Evolutionary conservation across 2,797 vertebrate species (phyloP), one percentile per base, ranked within the genome.

Genomic region (Menidia menidia): DNA sequence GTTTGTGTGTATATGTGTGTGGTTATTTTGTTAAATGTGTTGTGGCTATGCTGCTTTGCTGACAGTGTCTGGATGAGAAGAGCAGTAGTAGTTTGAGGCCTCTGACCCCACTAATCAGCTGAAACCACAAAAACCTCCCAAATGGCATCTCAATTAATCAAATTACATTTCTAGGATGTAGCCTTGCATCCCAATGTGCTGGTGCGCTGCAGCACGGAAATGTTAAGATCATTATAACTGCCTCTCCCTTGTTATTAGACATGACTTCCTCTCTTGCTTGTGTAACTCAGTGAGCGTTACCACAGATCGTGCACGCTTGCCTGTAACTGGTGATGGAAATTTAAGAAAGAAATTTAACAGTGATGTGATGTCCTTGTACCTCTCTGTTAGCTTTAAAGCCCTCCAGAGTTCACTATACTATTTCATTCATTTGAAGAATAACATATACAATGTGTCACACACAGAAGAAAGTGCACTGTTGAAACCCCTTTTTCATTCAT

Each of bases 51-150:
- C 72, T 78, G 66, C 57, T 74, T 75, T 72, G 56, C 71, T 61
- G 59, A 77, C 68, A 64, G 58, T 59, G 73, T 78, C 30, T 70
- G 64, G 65, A 71, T 82, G 54, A 70, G 73, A 48, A 70, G 72
- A 81, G 65, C 68, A 68, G 47, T 14, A 60, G 30, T 33, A 53
- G 75, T 70, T 60, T 58, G 76, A 55, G 82, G 77, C 73, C 31
- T 67, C 56, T 77, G 82, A 88, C 81, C 88, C 73, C 41, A 55
- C 55, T 87, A 82, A 88, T 91, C 86, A 85, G 76, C 81, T 81
- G 75, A 84, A 62, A 76, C 79, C 68, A 75, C 79, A 75, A 62
- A 68, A 83, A 84, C 73, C 65, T 60, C 75, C 71, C 31, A 45
- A 77, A 54, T 77, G 68, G 68, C 70, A 71, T 70, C 70, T 77